phyloP scores from a whole-genome alignment of 2,797 vertebrate species.

The Schizopygopsis pylzovi region DNA sequence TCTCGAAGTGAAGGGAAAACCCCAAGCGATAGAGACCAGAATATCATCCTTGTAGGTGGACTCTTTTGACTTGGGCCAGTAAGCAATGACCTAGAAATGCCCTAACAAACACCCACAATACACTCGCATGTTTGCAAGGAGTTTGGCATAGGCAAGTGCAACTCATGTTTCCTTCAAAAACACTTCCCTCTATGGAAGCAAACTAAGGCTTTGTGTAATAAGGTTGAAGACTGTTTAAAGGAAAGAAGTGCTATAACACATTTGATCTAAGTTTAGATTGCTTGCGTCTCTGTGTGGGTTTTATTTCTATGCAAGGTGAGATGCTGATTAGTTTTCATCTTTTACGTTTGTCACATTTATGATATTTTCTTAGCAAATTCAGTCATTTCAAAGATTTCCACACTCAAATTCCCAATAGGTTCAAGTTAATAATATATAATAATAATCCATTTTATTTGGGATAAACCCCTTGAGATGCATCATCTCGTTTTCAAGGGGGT shows the following conservation, averaged over 20 bases:
- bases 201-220: slow-evolving; percentile 29
- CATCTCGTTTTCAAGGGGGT: no score
- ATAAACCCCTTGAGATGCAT: no score
- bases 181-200: neutral
- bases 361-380: neutral
- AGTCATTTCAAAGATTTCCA: neutral
- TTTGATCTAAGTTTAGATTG: slow-evolving; percentile 43
- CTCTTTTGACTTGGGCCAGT: neutral
- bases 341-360: neutral
- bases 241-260: neutral
- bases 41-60: slow-evolving; percentile 12
- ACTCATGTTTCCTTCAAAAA: neutral
- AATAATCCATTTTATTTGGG: no score
- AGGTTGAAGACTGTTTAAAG: slow-evolving; percentile 2
- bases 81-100: neutral
- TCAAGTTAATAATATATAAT: no score
- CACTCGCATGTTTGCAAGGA: neutral
- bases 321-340: neutral
- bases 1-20: neutral
- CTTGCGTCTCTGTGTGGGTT: neutral
- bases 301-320: neutral
- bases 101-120: neutral
- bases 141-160: neutral
- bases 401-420: no score
- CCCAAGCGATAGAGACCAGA: neutral